phyloP scores from a whole-genome alignment of 2,113 vertebrate species.

The Antigone vipio region DNA sequence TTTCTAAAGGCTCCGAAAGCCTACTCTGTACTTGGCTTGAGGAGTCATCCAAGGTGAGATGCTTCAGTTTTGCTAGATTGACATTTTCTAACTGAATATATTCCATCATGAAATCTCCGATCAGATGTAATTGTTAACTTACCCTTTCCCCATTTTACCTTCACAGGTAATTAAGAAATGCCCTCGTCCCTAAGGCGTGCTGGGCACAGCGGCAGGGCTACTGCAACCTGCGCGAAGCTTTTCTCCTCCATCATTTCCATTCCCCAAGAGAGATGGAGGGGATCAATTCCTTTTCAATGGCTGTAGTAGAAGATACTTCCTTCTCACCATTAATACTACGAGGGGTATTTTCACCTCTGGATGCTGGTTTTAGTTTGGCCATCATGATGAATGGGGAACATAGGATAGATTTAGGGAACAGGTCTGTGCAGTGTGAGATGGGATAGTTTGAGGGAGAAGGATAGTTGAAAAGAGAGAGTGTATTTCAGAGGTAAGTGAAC shows the following conservation, averaged over 20 bases:
- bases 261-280: neutral
- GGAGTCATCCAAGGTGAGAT: neutral
- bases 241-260: neutral
- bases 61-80: neutral
- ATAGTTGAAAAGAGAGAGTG: neutral
- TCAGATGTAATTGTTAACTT: neutral
- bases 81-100: neutral
- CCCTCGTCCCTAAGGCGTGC: neutral
- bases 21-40: neutral
- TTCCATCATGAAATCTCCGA: neutral
- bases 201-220: neutral
- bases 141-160: neutral
- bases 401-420: neutral
- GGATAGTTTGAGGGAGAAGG: neutral
- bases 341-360: neutral
- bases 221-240: fast-evolving
- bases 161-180: neutral
- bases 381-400: neutral
- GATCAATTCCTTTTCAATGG: neutral
- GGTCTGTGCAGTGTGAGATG: neutral
- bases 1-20: neutral
- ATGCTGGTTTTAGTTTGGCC: neutral
- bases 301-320: neutral
- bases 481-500: neutral
- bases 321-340: fast-evolving